phyloP scores from a whole-genome alignment of 2,797 vertebrate genomes.

The Erethizon dorsatum region DNA sequence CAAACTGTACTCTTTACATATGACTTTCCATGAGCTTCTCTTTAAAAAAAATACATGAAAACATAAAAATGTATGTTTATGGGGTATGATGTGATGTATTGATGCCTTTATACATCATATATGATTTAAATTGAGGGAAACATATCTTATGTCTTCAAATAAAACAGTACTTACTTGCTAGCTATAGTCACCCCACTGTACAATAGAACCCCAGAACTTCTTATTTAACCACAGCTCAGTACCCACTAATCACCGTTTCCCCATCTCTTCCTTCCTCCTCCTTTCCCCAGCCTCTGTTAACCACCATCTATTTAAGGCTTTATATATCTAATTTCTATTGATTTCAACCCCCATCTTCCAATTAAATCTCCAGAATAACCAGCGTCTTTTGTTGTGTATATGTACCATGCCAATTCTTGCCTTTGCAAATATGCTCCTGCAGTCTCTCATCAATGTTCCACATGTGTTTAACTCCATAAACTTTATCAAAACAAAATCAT shows the following conservation, averaged over 20 bases:
- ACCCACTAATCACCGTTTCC: background rate
- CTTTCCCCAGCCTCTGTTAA: background rate
- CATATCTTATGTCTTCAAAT: background rate
- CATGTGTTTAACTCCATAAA: background rate
- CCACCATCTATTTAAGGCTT: background rate
- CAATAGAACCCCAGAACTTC: background rate
- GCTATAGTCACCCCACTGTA: background rate
- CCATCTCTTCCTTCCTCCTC: background rate
- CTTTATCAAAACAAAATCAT: background rate
- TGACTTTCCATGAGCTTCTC: background rate
- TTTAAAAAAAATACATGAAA: background rate
- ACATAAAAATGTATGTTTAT: background rate
- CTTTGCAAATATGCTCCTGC: background rate
- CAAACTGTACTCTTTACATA: background rate
- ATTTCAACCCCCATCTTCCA: background rate
- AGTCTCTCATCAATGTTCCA: background rate
- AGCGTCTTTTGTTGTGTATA: background rate
- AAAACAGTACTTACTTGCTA: background rate
- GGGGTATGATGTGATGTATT: background rate
- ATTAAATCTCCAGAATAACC: background rate
- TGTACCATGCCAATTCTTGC: background rate
- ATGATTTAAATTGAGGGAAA: background rate
- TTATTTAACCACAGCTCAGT: background rate
- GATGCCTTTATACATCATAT: background rate
- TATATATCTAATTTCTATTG: background rate